Evolutionary conservation across 2,888 invertebrate species (phyloP), one percentile per base, ranked within the genome.

Genomic region (Arge pagana): DNA sequence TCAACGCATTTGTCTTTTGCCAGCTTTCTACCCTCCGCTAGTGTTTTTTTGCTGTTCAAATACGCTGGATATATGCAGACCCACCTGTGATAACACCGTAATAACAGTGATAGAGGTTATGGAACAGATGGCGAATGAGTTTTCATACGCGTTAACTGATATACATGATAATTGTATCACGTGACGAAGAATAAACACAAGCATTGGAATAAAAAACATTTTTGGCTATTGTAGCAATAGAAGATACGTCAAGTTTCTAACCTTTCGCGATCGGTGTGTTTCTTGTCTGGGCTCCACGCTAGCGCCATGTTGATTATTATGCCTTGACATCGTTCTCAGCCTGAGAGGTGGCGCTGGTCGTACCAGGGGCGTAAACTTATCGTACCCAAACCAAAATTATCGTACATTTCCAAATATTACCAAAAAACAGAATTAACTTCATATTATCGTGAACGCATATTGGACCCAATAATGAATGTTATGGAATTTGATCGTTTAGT

Each of bases 61-160:
- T 98, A 99, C 0, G 94, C 90, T 50, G 99, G 99, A 77, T 99
- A 99, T 56, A 99, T 87, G 72, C 96, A 96, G 52, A 97, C 83
- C 98, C 98, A 99, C 71, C 91, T 90, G 79, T 54, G 74, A 75
- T 63, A 11, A 16, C 21, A 13, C 19, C 33, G 35, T 8, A 33
- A 45, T 16, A 33, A 33, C n/a, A 28, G 18, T 7, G 10, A 11
- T 8, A 13, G 28, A 35, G 37, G 42, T 51, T 26, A 36, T 23
- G 10, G 31, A 53, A 45, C 36, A 52, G 40, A 52, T 54, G 50
- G 37, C 31, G 39, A 26, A 18, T 24, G 19, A 4, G 35, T 33
- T 8, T 33, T 5, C 21, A 16, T 21, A 43, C 1, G 15, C 18
- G 3, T 39, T 19, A 40, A 35, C 36, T 21, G 45, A 42, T 43